These are phyloP conservation scores for Goniozus legneri DNA, from an alignment of 1,140 invertebrate species.

Conservation along the genomic window DNA sequence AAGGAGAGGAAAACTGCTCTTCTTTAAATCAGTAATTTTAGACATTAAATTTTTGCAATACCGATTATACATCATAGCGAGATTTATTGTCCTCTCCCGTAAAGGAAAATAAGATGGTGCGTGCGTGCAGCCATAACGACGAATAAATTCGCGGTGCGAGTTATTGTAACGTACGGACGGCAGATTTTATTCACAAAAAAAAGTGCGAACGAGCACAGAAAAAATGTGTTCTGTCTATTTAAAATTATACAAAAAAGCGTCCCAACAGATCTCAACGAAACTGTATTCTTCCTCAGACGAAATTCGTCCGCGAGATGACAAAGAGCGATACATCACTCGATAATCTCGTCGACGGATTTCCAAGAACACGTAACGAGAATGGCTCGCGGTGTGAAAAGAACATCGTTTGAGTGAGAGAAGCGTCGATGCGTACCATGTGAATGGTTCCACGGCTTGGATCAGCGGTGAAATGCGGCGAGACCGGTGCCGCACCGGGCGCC, in stretches of 20 bases:
- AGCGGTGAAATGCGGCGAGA: slow-evolving; percentile 55
- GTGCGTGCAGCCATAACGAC: slow-evolving; percentile 4
- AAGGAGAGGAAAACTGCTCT: slow-evolving; percentile 21
- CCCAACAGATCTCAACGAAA: too few species aligned
- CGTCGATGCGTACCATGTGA: slow-evolving; percentile 52
- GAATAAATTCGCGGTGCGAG: neutral
- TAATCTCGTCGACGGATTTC: too few species aligned
- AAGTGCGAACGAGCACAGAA: neutral
- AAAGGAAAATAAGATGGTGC: slow-evolving; percentile 3
- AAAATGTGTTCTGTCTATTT: too few species aligned
- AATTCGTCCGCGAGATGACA: too few species aligned
- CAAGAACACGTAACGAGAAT: too few species aligned
- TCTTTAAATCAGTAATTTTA: too few species aligned
- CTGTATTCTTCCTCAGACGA: too few species aligned
- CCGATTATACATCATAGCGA: too few species aligned
- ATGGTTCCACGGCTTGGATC: slow-evolving; percentile 53
- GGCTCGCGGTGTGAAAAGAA: too few species aligned
- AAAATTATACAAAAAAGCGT: too few species aligned
- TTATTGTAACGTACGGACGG: neutral
- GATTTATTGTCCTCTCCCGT: neutral
- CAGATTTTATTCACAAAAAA: neutral
- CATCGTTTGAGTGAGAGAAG: neutral
- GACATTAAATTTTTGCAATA: too few species aligned
- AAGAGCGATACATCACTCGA: too few species aligned
- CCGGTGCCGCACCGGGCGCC: slow-evolving; percentile 56